phyloP scores from a whole-genome alignment of 1,140 invertebrate genomes.

The Rhizoglyphus robini region DNA sequence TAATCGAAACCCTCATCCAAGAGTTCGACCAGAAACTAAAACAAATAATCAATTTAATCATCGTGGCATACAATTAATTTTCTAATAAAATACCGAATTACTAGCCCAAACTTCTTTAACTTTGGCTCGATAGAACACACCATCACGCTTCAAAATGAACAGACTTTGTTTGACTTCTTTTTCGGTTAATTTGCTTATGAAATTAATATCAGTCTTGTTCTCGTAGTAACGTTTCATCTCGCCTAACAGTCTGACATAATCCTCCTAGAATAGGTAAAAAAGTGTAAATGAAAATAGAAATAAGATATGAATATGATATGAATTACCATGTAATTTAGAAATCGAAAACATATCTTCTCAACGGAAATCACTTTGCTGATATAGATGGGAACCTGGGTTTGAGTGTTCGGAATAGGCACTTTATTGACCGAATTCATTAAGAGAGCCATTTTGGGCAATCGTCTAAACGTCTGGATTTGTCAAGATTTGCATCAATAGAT shows the following conservation, averaged over 20 bases:
- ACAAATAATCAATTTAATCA: not conserved
- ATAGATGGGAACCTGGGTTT: not conserved
- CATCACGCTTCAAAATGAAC: not conserved
- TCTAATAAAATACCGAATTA: not conserved
- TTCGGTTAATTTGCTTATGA: too few relatives aligned
- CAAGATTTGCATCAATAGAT: too few relatives aligned
- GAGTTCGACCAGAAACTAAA: not conserved
- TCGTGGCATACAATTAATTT: not conserved
- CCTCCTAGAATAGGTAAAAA: too few relatives aligned
- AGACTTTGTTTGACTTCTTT: not conserved
- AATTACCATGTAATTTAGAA: not conserved
- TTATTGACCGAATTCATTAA: too few relatives aligned
- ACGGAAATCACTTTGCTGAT: not conserved
- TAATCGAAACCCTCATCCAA: not conserved
- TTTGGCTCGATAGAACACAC: not conserved
- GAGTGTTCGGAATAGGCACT: too few relatives aligned
- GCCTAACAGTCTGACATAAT: too few relatives aligned
- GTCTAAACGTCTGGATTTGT: too few relatives aligned
- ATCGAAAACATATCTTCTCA: not conserved
- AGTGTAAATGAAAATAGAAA: too few relatives aligned
- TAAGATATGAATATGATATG: too few relatives aligned
- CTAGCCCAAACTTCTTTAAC: not conserved
- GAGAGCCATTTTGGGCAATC: too few relatives aligned
- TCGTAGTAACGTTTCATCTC: too few relatives aligned
- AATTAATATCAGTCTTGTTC: too few relatives aligned